Base-by-base conservation (phyloP, 1,140 invertebrate genomes). In the Galleria mellonella region DNA sequence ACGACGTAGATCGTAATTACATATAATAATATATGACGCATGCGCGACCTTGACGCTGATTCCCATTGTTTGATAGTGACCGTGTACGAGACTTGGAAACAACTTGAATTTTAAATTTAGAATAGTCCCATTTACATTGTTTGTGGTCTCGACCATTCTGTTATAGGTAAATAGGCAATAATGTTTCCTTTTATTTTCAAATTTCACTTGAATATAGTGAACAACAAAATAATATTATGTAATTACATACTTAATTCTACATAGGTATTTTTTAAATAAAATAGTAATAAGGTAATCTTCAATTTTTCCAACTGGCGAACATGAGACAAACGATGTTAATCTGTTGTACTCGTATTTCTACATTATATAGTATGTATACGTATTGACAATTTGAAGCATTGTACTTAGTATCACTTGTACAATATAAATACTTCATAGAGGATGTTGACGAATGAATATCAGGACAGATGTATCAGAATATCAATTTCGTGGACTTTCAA, bases 11-110 rank as follows among this genome's bases (percentile, higher is more conserved):
- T 58, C 43, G 64, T 70, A 81, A 77, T 72, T 72, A 77, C 56
- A 55, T 60, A 62, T 82, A 82, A 82, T 78, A 68, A 65, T 68
- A 62, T 17, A 66, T 73, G 71, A 72, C 67, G 70, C 67, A 61
- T 52, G 43, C 51, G 44, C 62, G 77, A 59, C 78, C 78, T 83
- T 83, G 71, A 52, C 56, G 62, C 51, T 61, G 64, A 64, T 68
- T 72, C 63, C 64, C 62, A 77, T 82, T 82, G 77, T 82, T 72
- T 69, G 63, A 69, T 62, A 60, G 52, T 44, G 48, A 32, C 47
- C 54, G 56, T 50, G 59, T 55, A 55, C 32, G 54, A 55, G 44
- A 55, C 56, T 48, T 55, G 46, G 49, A 55, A 55, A 63, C 57
- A 48, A 54, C 56, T 67, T 66, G 61, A 62, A 69, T 69, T 69